A percentile compares a stretch with the other conserved stretches of the same genome.
Evolutionary conservation across 1,140 invertebrate species (phyloP).

Genomic region (Philopotamus ludificatus): DNA sequence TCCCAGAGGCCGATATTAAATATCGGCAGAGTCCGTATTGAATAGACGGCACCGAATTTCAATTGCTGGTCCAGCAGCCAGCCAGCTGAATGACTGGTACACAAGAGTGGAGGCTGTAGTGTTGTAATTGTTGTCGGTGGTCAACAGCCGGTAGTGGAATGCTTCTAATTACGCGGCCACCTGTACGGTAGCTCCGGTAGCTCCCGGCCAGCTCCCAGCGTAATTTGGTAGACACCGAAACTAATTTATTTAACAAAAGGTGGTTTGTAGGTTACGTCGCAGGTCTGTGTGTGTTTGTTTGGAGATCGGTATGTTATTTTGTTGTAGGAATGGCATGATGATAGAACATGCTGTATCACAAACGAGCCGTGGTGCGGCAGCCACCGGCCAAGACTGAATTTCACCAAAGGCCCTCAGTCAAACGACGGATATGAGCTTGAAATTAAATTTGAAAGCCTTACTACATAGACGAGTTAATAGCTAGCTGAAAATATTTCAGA

Average conservation of each 20-base stretch:
- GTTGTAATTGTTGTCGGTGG: background rate
- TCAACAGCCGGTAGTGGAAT: too few species aligned
- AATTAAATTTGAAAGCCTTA: too few species aligned
- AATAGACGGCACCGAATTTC: too few species aligned
- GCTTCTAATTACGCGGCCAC: constrained; percentile 17
- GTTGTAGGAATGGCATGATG: constrained; percentile 40
- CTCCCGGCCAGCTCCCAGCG: constrained; percentile 47
- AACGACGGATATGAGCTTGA: too few species aligned
- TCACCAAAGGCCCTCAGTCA: too few species aligned
- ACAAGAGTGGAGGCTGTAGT: too few species aligned
- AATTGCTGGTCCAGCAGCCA: too few species aligned
- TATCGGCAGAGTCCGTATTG: too few species aligned
- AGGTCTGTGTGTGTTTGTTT: constrained; percentile 37
- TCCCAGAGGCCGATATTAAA: too few species aligned
- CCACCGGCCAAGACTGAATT: constrained; percentile 14
- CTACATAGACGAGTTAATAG: too few species aligned
- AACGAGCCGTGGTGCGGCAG: constrained; percentile 22
- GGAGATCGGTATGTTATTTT: constrained; percentile 41
- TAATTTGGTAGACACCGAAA: constrained; percentile 61
- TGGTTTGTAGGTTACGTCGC: constrained; percentile 47
- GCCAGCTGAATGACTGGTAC: too few species aligned
- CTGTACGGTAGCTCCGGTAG: constrained; percentile 25
- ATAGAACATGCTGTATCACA: constrained; percentile 37
- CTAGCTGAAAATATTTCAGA: too few species aligned
- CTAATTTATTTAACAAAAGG: constrained; percentile 61